Percentiles rank a stretch among this genome's conserved stretches.
These are phyloP conservation scores for Trichosurus vulpecula DNA, from an alignment of 2,797 vertebrate genomes.

Conservation along the genomic window DNA sequence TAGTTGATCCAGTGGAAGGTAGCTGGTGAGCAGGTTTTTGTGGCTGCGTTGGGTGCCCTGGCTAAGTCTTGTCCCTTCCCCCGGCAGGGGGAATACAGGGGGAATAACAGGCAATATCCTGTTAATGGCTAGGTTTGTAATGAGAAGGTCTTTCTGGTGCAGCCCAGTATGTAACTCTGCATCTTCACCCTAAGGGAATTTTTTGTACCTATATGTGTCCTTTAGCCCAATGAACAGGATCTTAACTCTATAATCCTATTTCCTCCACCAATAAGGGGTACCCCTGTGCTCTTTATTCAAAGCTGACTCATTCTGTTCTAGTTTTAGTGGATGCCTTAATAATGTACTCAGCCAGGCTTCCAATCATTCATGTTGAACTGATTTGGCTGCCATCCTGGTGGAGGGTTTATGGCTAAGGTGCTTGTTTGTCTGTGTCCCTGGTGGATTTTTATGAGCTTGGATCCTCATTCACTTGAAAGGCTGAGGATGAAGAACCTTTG, in stretches of 20 bases:
- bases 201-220: background rate
- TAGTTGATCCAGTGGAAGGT: background rate
- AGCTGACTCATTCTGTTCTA: background rate
- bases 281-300: background rate
- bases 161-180: background rate
- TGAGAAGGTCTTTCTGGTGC: background rate
- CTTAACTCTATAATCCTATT: background rate
- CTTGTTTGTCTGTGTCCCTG: background rate
- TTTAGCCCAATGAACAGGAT: background rate
- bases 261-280: background rate
- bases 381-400: fast-evolving
- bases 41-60: background rate
- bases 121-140: background rate
- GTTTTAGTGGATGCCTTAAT: background rate
- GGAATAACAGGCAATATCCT: background rate
- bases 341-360: background rate
- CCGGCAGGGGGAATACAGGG: too few relatives aligned
- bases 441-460: background rate
- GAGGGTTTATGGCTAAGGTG: too few relatives aligned
- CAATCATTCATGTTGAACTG: background rate
- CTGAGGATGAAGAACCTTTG: too few relatives aligned
- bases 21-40: background rate
- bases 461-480: background rate
- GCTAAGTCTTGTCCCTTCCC: background rate
- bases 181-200: background rate